Conservation (phyloP, 2,113 vertebrate species). For the Cynopterus brachyotis region DNA sequence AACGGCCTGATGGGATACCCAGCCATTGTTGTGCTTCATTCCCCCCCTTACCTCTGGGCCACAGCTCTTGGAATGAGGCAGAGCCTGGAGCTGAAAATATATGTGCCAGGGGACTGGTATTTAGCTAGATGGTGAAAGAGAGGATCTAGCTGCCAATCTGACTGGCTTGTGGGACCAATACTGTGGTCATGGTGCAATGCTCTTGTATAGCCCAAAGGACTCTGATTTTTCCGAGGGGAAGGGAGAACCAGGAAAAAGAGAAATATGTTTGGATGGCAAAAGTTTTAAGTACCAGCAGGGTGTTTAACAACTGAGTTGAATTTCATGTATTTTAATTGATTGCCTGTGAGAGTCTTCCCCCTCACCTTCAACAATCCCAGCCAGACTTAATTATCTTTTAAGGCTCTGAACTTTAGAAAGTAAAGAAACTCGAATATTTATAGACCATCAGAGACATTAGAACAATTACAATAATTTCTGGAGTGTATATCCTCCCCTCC, state of each 20-base stretch:
- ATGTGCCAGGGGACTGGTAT: not conserved
- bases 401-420: not conserved
- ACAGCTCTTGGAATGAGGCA: not conserved
- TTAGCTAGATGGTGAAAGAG: not conserved
- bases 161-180: not conserved
- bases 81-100: not conserved
- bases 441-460: not conserved
- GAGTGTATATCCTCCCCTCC: not conserved
- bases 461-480: not conserved
- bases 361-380: no score
- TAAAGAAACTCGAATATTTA: not conserved
- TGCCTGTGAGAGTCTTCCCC: not conserved
- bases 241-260: not conserved
- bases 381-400: not conserved
- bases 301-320: not conserved
- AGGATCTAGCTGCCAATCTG: not conserved
- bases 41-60: not conserved
- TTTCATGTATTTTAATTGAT: not conserved
- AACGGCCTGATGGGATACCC: not conserved
- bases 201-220: not conserved
- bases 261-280: not conserved
- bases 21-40: no score
- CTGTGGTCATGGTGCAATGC: not conserved
- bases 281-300: not conserved
- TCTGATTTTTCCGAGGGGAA: not conserved